Conservation (phyloP, 2,888 invertebrate genomes). For the Spilarctia lutea region DNA sequence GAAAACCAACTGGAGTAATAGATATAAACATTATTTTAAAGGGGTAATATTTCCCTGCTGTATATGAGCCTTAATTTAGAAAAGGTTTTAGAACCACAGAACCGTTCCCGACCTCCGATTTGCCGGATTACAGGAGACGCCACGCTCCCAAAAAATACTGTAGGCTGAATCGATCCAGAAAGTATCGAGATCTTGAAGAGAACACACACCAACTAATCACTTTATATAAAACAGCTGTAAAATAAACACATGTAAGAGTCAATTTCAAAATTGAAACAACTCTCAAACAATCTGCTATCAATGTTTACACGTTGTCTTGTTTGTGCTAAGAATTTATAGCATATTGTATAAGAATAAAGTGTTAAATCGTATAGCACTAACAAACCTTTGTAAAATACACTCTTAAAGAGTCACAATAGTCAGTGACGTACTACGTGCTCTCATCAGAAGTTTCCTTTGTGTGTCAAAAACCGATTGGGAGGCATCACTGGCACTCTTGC, state of each 20-base stretch:
- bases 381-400: not conserved
- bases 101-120: constrained; percentile 97
- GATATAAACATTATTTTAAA: too few species aligned
- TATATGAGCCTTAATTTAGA: too few species aligned
- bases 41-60: too few species aligned
- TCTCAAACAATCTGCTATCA: not conserved
- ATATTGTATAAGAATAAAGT: not conserved
- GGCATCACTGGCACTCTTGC: constrained; percentile 10
- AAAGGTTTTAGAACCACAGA: too few species aligned
- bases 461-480: constrained; percentile 38
- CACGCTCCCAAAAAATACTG: constrained; percentile 99
- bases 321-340: not conserved
- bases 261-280: not conserved
- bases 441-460: constrained; percentile 27
- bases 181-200: too few species aligned
- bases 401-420: constrained; percentile 14
- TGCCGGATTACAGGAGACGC: constrained; percentile 99
- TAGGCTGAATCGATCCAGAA: too few species aligned
- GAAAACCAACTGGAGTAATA: too few species aligned
- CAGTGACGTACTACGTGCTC: constrained; percentile 5
- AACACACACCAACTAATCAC: too few species aligned
- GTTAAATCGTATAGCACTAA: not conserved
- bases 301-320: not conserved
- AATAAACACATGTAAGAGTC: not conserved
- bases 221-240: too few species aligned